Evolutionary conservation across 2,113 vertebrate genomes (phyloP).

Genomic region (Rallus limicola): DNA sequence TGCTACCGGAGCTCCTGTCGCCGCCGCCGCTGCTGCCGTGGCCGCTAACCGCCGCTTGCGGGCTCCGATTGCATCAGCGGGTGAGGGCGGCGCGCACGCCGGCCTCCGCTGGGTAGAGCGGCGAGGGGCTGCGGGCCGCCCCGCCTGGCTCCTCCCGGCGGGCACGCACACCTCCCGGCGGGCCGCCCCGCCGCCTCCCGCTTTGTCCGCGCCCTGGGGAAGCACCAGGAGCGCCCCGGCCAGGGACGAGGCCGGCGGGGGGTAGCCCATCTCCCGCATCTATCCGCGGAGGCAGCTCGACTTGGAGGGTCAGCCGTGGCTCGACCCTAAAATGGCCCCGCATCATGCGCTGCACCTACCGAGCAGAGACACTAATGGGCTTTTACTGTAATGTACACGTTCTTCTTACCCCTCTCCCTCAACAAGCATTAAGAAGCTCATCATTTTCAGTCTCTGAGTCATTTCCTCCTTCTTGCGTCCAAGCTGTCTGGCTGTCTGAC

Average conservation of each 20-base stretch:
- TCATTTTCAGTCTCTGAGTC: not conserved
- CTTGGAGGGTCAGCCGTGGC: too few species aligned
- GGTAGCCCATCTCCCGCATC: not conserved
- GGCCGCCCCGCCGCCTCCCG: not conserved
- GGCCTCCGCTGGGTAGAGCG: not conserved
- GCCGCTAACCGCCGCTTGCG: not conserved
- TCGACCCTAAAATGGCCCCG: not conserved
- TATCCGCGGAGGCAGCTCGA: not conserved
- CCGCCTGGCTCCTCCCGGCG: not conserved
- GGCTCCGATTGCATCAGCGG: constrained; percentile 46
- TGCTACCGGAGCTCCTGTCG: too few species aligned
- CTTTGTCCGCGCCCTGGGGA: not conserved
- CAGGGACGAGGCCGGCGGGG: not conserved
- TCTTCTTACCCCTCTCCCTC: not conserved
- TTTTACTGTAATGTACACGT: not conserved
- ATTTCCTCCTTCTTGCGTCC: not conserved
- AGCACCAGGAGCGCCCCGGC: not conserved
- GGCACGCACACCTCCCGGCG: not conserved
- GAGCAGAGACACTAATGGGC: not conserved
- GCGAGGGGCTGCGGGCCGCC: not conserved
- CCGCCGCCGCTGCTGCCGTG: not conserved
- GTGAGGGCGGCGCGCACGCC: constrained; percentile 3
- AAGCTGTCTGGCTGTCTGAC: not conserved
- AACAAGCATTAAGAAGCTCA: not conserved
- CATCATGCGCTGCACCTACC: accelerated